Base-by-base conservation (phyloP, 1,140 invertebrate species). In the Bombus sylvicola region DNA sequence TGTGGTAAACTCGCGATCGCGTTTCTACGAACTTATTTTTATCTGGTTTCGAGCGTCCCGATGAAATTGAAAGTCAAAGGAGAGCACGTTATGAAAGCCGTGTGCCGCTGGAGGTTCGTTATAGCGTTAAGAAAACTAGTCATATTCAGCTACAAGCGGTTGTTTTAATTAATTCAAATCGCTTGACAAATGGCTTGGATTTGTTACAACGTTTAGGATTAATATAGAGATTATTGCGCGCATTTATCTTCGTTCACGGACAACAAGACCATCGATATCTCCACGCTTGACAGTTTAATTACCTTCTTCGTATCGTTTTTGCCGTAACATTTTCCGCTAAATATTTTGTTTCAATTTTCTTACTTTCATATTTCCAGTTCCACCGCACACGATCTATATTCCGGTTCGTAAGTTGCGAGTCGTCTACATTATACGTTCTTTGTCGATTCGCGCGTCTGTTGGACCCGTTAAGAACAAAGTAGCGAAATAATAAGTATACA, bases 161-260 rank as follows among this genome's bases (percentile, higher is more conserved):
- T 79, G 62, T 79, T 79, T 79, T 68, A 79, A 79, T 79, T 79
- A 79, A 68, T 66, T 79, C 39, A 37, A 79, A 79, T 66, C 62
- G 62, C 5, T 22, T 34, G 77, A 79, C 41, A 68, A 79, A 79
- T 28, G 41, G 1, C 22, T 62, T 31, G 43, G 22, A 68, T 68
- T 79, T 68, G 77, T 66, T 62, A 41, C 39, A 43, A 2, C 31
- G 77, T 43, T 79, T 28, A 28, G 62, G 10, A 43, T 79, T 41
- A 66, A 79, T 43, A 47, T 10, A 39, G 12, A 79, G 62, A 66
- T 79, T 68, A 66, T 28, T 28, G 10, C 39, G 0, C 0, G 39
- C 62, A 66, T 78, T 43, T 41, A 22, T 78, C 59, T 78, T 78
- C 59, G n/a, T 78, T 43, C 31, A 0, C 8, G 6, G 9, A 31